phyloP scores from a whole-genome alignment of 1,140 invertebrate genomes.

The Zaprionus camerounensis region DNA sequence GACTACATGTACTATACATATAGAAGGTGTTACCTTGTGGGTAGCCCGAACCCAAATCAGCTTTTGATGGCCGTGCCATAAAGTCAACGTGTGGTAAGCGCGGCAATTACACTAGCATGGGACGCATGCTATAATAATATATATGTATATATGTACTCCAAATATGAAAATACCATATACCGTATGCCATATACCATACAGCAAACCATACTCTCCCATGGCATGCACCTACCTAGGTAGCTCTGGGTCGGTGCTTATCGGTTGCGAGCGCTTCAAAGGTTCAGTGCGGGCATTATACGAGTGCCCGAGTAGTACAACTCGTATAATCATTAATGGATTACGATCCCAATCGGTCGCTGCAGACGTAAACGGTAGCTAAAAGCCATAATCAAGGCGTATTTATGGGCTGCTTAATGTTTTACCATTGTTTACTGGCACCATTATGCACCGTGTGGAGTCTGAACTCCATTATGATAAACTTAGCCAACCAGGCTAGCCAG shows the following conservation, averaged over 20 bases:
- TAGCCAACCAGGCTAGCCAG: neutral
- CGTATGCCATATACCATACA: neutral
- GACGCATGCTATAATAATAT: neutral
- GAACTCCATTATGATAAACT: conserved; percentile 20
- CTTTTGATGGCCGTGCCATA: conserved; percentile 22
- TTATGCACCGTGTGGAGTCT: conserved; percentile 19
- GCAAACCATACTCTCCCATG: neutral
- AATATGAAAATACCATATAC: conserved; percentile 7
- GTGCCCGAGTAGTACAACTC: conserved; percentile 25
- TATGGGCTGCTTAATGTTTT: conserved; percentile 54
- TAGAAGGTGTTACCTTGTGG: conserved; percentile 1
- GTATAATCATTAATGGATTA: conserved; percentile 75
- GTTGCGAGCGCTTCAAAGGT: conserved; percentile 31
- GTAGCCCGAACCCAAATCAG: neutral
- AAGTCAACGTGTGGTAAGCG: conserved; percentile 31
- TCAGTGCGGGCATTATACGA: conserved; percentile 1
- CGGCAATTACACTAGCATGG: conserved; percentile 10
- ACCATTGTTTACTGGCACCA: conserved; percentile 31
- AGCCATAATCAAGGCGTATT: conserved; percentile 75
- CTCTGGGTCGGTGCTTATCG: conserved; percentile 46
- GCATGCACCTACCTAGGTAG: conserved; percentile 1
- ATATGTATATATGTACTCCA: neutral
- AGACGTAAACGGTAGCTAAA: conserved; percentile 69
- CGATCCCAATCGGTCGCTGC: conserved; percentile 62
- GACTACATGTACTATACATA: neutral